A percentile compares a stretch with the other conserved stretches of the same genome.
Evolutionary conservation across 2,797 vertebrate species (phyloP).

Genomic region (Halcyon leucocephala): DNA sequence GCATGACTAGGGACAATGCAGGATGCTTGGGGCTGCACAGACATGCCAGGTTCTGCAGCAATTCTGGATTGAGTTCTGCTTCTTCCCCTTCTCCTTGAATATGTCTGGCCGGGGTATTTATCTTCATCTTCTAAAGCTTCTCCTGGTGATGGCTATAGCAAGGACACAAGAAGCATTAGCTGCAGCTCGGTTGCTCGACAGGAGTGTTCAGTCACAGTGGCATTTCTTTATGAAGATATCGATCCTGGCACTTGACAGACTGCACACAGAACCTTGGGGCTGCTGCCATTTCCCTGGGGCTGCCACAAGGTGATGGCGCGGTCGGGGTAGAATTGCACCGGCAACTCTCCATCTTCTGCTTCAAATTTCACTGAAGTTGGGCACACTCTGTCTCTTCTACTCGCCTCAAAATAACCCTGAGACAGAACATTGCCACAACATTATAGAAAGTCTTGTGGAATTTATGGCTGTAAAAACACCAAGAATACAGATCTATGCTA

Average conservation of each 20-base stretch:
- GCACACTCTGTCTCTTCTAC: background rate
- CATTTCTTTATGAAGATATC: background rate
- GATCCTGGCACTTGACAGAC: background rate
- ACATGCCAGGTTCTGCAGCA: background rate
- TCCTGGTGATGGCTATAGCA: background rate
- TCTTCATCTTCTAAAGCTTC: background rate
- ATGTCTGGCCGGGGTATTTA: background rate
- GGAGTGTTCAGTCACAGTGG: background rate
- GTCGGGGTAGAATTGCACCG: background rate
- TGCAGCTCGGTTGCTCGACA: background rate
- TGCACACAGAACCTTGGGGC: fast-evolving
- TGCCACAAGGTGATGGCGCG: fast-evolving
- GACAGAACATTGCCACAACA: background rate
- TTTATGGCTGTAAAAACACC: background rate
- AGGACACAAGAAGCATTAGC: background rate
- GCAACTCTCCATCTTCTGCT: background rate
- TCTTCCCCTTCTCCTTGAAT: background rate
- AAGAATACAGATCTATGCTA: background rate
- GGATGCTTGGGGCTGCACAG: background rate
- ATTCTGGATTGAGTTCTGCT: fast-evolving
- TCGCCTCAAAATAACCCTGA: background rate
- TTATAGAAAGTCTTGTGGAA: background rate
- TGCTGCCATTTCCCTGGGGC: background rate
- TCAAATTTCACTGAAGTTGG: background rate
- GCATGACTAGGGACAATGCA: background rate